phyloP scores from a whole-genome alignment of 2,888 invertebrate genomes.

The Eupithecia subfuscata region DNA sequence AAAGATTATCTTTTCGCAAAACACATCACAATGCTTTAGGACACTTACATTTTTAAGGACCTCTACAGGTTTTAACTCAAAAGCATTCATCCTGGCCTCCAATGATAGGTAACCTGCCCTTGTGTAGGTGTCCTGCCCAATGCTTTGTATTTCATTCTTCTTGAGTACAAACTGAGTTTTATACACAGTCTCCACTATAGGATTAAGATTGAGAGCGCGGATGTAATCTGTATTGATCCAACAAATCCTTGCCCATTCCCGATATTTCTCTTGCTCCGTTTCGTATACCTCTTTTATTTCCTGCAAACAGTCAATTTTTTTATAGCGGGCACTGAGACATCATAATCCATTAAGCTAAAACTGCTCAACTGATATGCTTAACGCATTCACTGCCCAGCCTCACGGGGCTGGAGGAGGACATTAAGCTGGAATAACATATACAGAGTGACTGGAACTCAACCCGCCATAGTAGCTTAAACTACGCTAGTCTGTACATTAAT shows the following conservation, averaged over 20 bases:
- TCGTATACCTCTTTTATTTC: constrained; percentile 58
- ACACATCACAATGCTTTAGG: too few species aligned
- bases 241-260: constrained; percentile 67
- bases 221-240: constrained; percentile 66
- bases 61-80: constrained; percentile 51
- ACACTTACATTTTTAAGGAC: constrained; percentile 67
- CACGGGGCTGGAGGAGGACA: too few species aligned
- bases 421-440: too few species aligned
- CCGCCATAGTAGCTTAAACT: too few species aligned
- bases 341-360: constrained; percentile 54
- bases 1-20: not conserved
- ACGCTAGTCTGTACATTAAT: too few species aligned
- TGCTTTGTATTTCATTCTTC: constrained; percentile 53
- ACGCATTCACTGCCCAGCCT: too few species aligned
- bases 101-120: constrained; percentile 71
- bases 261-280: constrained; percentile 68
- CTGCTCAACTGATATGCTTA: too few species aligned
- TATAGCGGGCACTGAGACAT: not conserved
- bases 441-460: too few species aligned
- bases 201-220: constrained; percentile 67
- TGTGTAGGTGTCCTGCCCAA: too few species aligned
- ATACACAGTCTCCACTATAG: constrained; percentile 62
- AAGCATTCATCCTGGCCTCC: constrained; percentile 45
- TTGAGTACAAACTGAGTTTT: constrained; percentile 66
- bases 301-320: constrained; percentile 51